Evolutionary conservation across 2,797 vertebrate species (phyloP).

Genomic region (Girardinus metallicus): DNA sequence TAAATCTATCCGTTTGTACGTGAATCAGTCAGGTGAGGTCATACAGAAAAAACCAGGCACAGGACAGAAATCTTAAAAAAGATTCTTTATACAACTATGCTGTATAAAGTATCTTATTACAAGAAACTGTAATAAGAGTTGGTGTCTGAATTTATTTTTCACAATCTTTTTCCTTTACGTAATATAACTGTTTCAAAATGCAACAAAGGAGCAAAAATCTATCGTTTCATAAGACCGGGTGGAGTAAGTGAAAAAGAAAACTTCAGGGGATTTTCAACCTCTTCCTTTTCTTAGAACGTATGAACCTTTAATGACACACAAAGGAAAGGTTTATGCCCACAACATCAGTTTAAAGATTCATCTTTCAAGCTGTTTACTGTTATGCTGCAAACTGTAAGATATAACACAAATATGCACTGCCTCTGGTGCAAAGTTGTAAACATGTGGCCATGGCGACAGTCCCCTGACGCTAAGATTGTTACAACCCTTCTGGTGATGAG

Average conservation of each 20-base stretch:
- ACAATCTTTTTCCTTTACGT: not conserved
- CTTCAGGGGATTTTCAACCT: not conserved
- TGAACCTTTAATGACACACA: conserved; percentile 1
- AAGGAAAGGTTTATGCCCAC: not conserved
- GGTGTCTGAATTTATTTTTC: not conserved
- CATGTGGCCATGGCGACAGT: conserved; percentile 23
- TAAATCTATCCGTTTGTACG: not conserved
- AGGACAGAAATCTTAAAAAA: not conserved
- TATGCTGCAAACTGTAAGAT: conserved; percentile 9
- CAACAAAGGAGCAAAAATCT: not conserved
- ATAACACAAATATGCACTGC: conserved; percentile 37
- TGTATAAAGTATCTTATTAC: not conserved
- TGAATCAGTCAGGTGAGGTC: not conserved
- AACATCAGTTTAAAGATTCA: not conserved
- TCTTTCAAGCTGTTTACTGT: not conserved
- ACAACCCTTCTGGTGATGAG: conserved; percentile 52
- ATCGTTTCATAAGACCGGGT: not conserved
- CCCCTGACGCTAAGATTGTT: conserved; percentile 44
- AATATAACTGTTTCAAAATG: not conserved
- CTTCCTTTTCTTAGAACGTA: not conserved
- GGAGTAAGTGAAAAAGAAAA: not conserved
- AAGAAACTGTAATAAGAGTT: not conserved
- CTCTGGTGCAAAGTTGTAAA: conserved; percentile 41
- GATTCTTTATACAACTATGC: not conserved
- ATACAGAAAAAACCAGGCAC: not conserved